These are phyloP conservation scores for Nemotelus nigrinus DNA, from an alignment of 2,888 invertebrate species.

Conservation along the genomic window DNA sequence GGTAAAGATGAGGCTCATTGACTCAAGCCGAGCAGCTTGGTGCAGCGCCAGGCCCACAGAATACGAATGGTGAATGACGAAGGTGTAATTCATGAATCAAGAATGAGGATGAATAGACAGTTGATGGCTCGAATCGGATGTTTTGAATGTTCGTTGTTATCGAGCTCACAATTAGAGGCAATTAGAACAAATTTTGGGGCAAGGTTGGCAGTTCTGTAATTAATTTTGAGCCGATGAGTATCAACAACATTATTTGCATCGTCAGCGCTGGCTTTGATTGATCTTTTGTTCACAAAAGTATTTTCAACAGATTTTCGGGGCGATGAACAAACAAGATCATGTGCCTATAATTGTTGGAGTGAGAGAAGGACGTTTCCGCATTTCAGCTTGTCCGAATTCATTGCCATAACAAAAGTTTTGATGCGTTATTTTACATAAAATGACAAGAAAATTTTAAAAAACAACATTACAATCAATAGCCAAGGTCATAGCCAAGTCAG, in stretches of 20 bases:
- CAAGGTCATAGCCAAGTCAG: too few relatives aligned
- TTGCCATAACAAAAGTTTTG: too few relatives aligned
- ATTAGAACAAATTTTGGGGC: slow-evolving; percentile 41
- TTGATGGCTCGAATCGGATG: slow-evolving; percentile 28
- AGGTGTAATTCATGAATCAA: slow-evolving; percentile 30
- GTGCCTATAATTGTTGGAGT: too few relatives aligned
- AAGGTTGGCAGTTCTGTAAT: slow-evolving; percentile 36
- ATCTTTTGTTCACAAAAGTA: not conserved
- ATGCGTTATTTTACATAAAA: too few relatives aligned
- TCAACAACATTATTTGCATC: not conserved
- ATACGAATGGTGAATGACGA: not conserved
- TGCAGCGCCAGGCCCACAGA: slow-evolving; percentile 12
- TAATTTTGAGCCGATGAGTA: slow-evolving; percentile 36
- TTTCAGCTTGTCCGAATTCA: too few relatives aligned
- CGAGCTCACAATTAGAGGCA: slow-evolving; percentile 43
- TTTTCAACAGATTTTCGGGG: not conserved
- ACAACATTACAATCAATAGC: too few relatives aligned
- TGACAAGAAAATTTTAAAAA: too few relatives aligned
- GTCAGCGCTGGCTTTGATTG: not conserved
- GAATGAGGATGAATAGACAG: slow-evolving; percentile 28
- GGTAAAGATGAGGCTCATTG: slow-evolving; percentile 41
- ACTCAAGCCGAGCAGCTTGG: slow-evolving; percentile 26
- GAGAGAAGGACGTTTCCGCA: too few relatives aligned
- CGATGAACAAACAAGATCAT: too few relatives aligned
- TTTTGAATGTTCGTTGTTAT: slow-evolving; percentile 38